phyloP scores from a whole-genome alignment of 2,797 vertebrate species.

The Enteromius trimaculatus region DNA sequence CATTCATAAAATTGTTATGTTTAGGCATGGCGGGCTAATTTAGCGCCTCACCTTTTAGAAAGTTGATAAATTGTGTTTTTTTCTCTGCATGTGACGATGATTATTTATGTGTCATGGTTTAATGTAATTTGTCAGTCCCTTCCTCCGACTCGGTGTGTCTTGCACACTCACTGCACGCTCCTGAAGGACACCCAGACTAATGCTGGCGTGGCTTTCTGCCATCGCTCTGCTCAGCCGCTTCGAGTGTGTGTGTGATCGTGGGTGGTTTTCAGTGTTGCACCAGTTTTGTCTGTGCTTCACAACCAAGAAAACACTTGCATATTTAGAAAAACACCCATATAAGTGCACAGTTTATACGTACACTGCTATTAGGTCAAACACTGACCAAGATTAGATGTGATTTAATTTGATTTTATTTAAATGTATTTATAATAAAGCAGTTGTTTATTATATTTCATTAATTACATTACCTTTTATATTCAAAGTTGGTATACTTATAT shows the following conservation, averaged over 20 bases:
- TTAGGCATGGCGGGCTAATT: no score
- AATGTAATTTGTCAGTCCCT: slow-evolving; percentile 1
- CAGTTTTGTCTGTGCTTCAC: slow-evolving; percentile 40
- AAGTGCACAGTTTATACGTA: neutral
- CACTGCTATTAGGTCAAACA: neutral
- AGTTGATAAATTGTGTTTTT: no score
- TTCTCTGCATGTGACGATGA: no score
- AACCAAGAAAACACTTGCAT: slow-evolving; percentile 18
- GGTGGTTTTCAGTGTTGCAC: slow-evolving; percentile 55
- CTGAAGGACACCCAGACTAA: slow-evolving; percentile 24
- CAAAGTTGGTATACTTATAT: neutral
- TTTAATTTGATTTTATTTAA: neutral
- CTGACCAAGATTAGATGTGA: neutral
- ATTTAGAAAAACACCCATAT: neutral
- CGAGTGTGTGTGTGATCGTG: slow-evolving; percentile 29
- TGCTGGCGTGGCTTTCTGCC: slow-evolving; percentile 23
- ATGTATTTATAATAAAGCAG: neutral
- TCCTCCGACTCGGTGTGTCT: neutral
- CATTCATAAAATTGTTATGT: no score
- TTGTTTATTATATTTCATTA: neutral
- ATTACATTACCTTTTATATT: neutral
- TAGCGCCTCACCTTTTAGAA: no score
- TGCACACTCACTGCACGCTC: slow-evolving; percentile 9
- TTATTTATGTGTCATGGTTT: slow-evolving; percentile 18
- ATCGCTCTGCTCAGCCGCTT: slow-evolving; percentile 36